Base-by-base conservation (phyloP, 1,140 invertebrate species). In the Branchinecta lindahli region DNA sequence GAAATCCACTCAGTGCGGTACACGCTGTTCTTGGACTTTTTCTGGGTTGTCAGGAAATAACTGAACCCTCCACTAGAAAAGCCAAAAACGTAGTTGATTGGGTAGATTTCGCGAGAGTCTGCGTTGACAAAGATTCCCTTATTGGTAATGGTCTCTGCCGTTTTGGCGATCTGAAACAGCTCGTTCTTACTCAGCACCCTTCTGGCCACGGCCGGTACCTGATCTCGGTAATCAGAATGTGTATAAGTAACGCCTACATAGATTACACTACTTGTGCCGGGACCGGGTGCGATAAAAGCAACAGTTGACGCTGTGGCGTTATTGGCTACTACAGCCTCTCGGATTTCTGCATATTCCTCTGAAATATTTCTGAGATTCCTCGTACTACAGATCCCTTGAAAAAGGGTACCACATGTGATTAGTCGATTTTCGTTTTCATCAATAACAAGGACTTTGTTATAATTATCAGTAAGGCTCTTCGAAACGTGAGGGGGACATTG, bases 1-100 rank as follows among this genome's bases (percentile, higher is more conserved):
- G 93, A 95, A 73, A 96, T 91, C 77, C 89, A 96, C 44, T 85
- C 85, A 0, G 84, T 83, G n/a, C 79, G 77, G n/a, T n/a, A n/a
- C n/a, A n/a, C n/a, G 0, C 84, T 82, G 8, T 85, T 85, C 66
- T 86, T 85, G 33, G 33, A 33, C 74, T 88, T 86, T 80, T 94
- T 86, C 80, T 99, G 96, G 0, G 94, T 94, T 0, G 94, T 96
- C 21, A 98, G 81, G 79, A 98, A 96, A 80, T 98, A 99, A 73
- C 92, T 95, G 79, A 98, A 99, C 9, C 90, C 87, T 75, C 93
- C 91, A 7, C 93, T 95, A 75, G 87, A 87, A 79, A 99, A 98
- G 8, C 95, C 95, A 79, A 95, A 94, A 7, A 98, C 86, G 80
- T 98, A 99, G 74, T 89, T 90, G 73, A 98, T 94, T n/a, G 89